A percentile compares a stretch with the other conserved stretches of the same genome.
Conservation (phyloP, 1,140 invertebrate genomes). For the Cydia fagiglandana region DNA sequence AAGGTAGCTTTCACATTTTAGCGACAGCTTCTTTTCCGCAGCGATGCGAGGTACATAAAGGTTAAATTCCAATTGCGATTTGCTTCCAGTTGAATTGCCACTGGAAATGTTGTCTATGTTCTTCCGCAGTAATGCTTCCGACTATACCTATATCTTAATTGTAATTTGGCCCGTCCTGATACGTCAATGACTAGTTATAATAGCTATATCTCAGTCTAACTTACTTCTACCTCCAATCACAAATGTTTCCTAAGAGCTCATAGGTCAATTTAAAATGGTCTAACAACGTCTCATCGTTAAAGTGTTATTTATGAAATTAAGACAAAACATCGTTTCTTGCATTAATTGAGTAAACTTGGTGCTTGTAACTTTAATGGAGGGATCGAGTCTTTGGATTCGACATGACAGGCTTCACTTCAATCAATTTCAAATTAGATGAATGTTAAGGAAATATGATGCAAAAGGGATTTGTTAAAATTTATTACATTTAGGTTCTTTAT, state of each 20-base stretch:
- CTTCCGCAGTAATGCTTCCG: too few relatives aligned
- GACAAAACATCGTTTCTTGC: not conserved
- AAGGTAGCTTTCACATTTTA: not conserved
- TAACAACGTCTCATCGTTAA: not conserved
- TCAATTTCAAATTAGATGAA: constrained; percentile 14
- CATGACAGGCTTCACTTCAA: not conserved
- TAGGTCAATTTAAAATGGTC: not conserved
- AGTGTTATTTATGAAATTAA: constrained; percentile 14
- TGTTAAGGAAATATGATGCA: not conserved
- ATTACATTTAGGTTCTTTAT: too few relatives aligned
- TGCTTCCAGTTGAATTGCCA: too few relatives aligned
- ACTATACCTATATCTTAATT: too few relatives aligned
- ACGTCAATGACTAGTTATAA: not conserved
- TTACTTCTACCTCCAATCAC: not conserved
- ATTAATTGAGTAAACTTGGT: constrained; percentile 9
- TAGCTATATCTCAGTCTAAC: not conserved
- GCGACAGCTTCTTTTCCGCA: not conserved
- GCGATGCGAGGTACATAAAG: too few relatives aligned
- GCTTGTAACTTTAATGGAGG: constrained; percentile 13
- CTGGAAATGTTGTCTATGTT: too few relatives aligned
- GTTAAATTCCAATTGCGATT: too few relatives aligned
- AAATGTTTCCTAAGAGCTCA: not conserved
- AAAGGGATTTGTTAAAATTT: too few relatives aligned
- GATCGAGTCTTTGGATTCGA: not conserved
- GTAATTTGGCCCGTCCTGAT: too few relatives aligned